These are phyloP conservation scores for Grantiella picta DNA, from an alignment of 2,113 vertebrate species.

Conservation along the genomic window DNA sequence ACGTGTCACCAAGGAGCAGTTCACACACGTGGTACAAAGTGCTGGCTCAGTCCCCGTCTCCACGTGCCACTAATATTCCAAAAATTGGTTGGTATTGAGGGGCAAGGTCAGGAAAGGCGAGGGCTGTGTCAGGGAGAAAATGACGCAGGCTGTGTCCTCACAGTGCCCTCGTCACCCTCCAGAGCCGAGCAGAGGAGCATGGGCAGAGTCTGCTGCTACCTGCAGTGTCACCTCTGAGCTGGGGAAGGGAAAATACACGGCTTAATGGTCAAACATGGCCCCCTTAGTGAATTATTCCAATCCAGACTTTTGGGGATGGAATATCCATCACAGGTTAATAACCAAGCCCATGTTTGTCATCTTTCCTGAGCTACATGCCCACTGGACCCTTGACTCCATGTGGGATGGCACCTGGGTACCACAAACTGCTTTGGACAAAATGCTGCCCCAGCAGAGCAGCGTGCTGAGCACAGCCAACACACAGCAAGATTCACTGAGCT, in stretches of 20 bases:
- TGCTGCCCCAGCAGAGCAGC: not conserved
- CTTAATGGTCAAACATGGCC: not conserved
- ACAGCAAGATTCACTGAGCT: not conserved
- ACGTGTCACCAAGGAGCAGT: too few relatives aligned
- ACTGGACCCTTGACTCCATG: not conserved
- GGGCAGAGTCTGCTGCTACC: not conserved
- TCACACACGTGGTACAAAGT: accelerated
- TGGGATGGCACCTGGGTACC: not conserved
- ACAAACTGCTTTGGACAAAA: not conserved
- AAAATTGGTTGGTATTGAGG: not conserved
- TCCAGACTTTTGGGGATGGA: not conserved
- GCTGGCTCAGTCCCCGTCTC: not conserved
- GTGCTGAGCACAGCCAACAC: accelerated
- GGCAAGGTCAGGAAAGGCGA: not conserved
- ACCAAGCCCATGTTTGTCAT: not conserved
- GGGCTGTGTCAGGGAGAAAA: not conserved
- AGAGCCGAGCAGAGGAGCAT: not conserved
- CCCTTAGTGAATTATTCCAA: not conserved
- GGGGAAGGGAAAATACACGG: not conserved
- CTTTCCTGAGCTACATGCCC: not conserved
- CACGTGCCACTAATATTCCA: not conserved
- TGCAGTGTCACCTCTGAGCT: not conserved
- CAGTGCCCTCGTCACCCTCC: accelerated
- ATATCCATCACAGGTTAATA: not conserved
- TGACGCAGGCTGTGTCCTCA: not conserved